These are phyloP conservation scores for Catocala sponsa DNA, from an alignment of 2,888 invertebrate species.

Conservation along the genomic window DNA sequence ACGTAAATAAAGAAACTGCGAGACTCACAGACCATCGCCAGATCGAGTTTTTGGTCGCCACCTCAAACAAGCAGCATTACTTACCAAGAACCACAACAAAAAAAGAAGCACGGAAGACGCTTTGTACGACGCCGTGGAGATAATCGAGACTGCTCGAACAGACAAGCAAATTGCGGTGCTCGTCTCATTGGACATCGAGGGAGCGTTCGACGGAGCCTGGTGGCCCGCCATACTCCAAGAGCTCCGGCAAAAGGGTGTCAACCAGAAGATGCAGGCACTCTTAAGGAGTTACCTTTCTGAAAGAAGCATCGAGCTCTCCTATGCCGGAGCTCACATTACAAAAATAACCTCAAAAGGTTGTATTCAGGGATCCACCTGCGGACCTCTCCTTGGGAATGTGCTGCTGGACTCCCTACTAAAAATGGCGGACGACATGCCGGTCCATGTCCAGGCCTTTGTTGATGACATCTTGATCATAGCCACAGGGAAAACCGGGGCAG, in stretches of 20 bases:
- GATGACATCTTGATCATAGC: conserved; percentile 15
- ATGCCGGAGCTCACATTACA: not conserved
- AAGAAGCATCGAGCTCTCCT: not conserved
- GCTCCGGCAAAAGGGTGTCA: not conserved
- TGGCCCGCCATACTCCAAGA: conserved; percentile 14
- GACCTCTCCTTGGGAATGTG: conserved; percentile 23
- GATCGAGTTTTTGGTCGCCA: not conserved
- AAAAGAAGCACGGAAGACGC: conserved; percentile 19
- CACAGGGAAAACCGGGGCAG: not conserved
- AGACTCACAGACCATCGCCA: not conserved
- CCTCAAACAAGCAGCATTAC: not conserved
- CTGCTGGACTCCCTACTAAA: conserved; percentile 18
- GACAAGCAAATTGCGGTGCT: not conserved
- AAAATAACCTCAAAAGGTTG: conserved; percentile 10
- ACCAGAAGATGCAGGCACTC: not conserved
- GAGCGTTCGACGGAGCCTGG: conserved; percentile 21
- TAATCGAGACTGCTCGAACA: not conserved
- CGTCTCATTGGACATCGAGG: conserved; percentile 20
- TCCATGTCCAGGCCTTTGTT: conserved; percentile 14
- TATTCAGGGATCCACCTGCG: conserved; percentile 20
- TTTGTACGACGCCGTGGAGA: conserved; percentile 8
- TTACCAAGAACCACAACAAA: not conserved
- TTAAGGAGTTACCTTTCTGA: not conserved
- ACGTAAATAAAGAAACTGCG: not conserved
- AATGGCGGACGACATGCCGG: not conserved